These are phyloP conservation scores for Stegodyphus dumicola DNA, from an alignment of 1,140 invertebrate genomes.

Conservation along the genomic window DNA sequence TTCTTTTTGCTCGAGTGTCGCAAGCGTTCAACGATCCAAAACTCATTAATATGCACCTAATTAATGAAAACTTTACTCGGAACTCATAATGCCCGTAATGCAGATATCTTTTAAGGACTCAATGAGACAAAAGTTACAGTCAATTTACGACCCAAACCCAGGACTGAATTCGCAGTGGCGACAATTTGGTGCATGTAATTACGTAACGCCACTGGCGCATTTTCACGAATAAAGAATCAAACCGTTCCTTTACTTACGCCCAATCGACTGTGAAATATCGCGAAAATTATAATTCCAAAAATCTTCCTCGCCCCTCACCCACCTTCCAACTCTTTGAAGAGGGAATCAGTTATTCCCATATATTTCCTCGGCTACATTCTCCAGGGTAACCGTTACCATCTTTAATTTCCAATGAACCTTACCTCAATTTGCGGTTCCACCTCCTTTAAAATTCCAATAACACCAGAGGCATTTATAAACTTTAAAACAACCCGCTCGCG, in stretches of 20 bases:
- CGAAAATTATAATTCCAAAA: constrained; percentile 50
- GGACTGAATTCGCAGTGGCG: no score
- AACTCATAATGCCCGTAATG: no score
- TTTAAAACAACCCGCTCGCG: constrained; percentile 42
- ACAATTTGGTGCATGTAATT: neutral
- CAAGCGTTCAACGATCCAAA: no score
- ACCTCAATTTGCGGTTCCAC: constrained; percentile 11
- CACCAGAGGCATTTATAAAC: constrained; percentile 57
- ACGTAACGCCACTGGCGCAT: constrained; percentile 12
- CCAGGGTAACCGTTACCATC: neutral
- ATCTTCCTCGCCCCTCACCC: neutral
- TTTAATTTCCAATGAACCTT: constrained; percentile 46
- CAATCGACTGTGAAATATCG: constrained; percentile 57
- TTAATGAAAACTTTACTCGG: no score
- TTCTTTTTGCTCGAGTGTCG: no score
- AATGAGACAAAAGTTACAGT: constrained; percentile 53
- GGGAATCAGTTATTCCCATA: neutral
- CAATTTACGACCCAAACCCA: constrained; percentile 36
- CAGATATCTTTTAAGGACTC: no score
- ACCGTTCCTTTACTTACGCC: neutral
- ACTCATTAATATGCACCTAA: no score
- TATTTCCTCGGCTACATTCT: constrained; percentile 7
- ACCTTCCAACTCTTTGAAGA: neutral
- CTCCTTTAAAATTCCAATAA: constrained; percentile 50
- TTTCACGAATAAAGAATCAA: constrained; percentile 10